Evolutionary conservation across 1,140 invertebrate species (phyloP).

Genomic region (Diorhabda elongata): DNA sequence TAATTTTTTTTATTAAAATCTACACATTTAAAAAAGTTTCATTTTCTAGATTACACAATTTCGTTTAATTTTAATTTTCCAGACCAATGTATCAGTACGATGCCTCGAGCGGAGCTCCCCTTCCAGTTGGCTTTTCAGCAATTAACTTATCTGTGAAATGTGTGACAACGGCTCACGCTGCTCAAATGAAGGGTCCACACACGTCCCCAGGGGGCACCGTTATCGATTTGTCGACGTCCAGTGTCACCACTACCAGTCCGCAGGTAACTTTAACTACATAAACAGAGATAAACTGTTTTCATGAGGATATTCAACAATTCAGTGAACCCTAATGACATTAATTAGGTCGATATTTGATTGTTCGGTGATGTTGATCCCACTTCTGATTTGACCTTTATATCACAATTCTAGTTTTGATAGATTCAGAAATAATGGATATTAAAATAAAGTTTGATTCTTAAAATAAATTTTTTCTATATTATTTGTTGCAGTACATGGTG

Average conservation of each 20-base stretch:
- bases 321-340: not conserved
- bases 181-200: slow-evolving; percentile 54
- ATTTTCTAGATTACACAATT: not conserved
- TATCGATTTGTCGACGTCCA: slow-evolving; percentile 82
- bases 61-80: slow-evolving; percentile 32
- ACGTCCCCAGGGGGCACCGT: slow-evolving; percentile 71
- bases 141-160: slow-evolving; percentile 82
- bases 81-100: slow-evolving; percentile 80
- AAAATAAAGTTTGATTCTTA: no score
- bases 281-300: not conserved
- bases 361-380: no score
- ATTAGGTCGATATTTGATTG: not conserved
- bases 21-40: not conserved
- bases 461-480: no score
- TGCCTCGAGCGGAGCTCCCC: slow-evolving; percentile 53
- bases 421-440: no score
- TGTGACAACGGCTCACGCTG: slow-evolving; percentile 65
- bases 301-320: not conserved
- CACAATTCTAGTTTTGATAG: no score
- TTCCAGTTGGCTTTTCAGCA: slow-evolving; percentile 70
- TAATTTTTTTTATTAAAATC: no score
- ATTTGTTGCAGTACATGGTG: no score
- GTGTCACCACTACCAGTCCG: slow-evolving; percentile 75
- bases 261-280: slow-evolving; percentile 54
- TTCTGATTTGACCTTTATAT: no score